These are phyloP conservation scores for Cyclopterus lumpus DNA, from an alignment of 2,797 vertebrate genomes.

Conservation along the genomic window DNA sequence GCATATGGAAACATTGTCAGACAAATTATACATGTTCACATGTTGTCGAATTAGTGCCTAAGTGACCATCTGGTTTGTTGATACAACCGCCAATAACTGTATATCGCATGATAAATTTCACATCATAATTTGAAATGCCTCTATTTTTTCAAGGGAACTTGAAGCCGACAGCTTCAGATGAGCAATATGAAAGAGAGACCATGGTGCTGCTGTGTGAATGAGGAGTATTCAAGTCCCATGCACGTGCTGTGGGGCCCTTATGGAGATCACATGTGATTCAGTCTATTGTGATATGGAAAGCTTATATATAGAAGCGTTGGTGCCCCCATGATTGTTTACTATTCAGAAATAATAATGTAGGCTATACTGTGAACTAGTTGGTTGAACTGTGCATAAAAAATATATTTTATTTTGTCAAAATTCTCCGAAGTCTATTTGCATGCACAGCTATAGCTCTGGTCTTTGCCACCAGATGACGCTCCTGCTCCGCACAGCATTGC, in stretches of 20 bases:
- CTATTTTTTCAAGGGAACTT: not conserved
- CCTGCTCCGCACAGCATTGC: conserved; percentile 42
- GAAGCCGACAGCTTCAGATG: conserved; percentile 18
- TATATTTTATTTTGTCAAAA: not conserved
- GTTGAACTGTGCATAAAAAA: not conserved
- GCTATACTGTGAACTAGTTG: not conserved
- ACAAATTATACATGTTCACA: not conserved
- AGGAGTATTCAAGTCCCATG: conserved; percentile 36
- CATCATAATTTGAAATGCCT: not conserved
- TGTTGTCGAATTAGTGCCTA: not conserved
- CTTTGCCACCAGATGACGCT: conserved; percentile 76
- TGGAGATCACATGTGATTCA: conserved; percentile 28
- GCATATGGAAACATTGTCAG: not conserved
- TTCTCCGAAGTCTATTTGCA: not conserved
- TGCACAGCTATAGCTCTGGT: not conserved
- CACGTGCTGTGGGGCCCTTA: conserved; percentile 34
- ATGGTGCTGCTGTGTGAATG: conserved; percentile 47
- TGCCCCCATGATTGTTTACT: not conserved
- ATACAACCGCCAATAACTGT: not conserved
- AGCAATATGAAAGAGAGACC: conserved; percentile 18
- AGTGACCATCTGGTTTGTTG: not conserved
- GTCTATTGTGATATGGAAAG: conserved; percentile 1
- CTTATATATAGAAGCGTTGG: not conserved
- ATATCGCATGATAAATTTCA: not conserved
- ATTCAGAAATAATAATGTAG: not conserved